Conservation (phyloP, 2,797 vertebrate species). For the Agapornis canus region DNA sequence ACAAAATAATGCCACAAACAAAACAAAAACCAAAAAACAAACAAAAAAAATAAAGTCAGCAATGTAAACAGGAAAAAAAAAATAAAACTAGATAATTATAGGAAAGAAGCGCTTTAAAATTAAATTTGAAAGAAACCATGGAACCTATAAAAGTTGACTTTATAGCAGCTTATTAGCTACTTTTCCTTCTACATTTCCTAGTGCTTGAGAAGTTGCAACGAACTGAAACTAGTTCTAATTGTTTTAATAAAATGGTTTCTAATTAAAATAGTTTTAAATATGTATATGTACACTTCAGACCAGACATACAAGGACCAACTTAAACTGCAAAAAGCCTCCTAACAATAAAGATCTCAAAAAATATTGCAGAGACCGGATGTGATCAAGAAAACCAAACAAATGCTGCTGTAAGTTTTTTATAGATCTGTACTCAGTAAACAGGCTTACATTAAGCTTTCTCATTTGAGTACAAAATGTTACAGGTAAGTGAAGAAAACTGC, state of each 20-base stretch:
- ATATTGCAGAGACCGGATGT: background rate
- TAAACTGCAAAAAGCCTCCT: background rate
- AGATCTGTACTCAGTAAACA: background rate
- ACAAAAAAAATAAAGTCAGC: background rate
- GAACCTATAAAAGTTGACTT: background rate
- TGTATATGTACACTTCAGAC: background rate
- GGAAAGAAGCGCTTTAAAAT: background rate
- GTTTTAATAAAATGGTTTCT: background rate
- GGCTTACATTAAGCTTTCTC: background rate
- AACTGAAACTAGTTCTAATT: background rate
- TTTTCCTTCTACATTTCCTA: background rate
- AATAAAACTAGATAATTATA: background rate
- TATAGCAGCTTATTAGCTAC: background rate
- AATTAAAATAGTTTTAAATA: background rate
- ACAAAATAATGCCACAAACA: background rate
- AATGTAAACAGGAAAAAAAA: background rate
- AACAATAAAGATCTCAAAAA: background rate
- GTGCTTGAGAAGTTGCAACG: background rate
- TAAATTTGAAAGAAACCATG: background rate
- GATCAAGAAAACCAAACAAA: background rate
- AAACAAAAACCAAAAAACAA: background rate
- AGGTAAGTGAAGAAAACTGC: conserved; percentile 27
- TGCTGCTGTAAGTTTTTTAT: background rate
- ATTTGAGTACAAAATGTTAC: background rate
- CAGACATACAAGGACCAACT: background rate